Evolutionary conservation across 2,888 invertebrate species (phyloP).

Genomic region (Limenitis camilla): DNA sequence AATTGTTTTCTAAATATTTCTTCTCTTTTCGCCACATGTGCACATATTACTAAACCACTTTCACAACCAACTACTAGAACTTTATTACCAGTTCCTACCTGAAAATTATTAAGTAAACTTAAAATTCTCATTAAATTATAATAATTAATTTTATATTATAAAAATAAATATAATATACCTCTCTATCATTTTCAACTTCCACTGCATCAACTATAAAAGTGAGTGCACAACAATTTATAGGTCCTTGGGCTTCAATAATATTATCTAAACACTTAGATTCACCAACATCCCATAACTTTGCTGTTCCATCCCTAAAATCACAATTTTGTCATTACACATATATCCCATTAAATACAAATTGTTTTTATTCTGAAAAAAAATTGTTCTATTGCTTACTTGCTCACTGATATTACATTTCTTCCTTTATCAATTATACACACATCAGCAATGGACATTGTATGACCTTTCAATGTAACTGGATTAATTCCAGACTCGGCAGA

Average conservation of each 20-base stretch:
- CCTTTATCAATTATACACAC: constrained; percentile 78
- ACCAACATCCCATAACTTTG: constrained; percentile 81
- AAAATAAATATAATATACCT: constrained; percentile 47
- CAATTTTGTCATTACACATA: background rate
- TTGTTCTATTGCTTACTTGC: constrained; percentile 59
- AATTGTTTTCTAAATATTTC: constrained; percentile 51
- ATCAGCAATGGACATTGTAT: constrained; percentile 78
- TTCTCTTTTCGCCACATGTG: constrained; percentile 72
- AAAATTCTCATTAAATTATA: background rate
- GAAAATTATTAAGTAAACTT: constrained; percentile 28
- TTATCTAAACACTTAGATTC: constrained; percentile 72
- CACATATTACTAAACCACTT: constrained; percentile 70
- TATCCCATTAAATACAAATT: background rate
- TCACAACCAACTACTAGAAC: constrained; percentile 77
- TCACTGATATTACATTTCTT: constrained; percentile 79
- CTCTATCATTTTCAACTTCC: constrained; percentile 54
- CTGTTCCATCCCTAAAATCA: constrained; percentile 76
- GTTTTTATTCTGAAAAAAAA: background rate
- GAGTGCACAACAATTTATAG: constrained; percentile 76
- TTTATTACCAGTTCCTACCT: constrained; percentile 78
- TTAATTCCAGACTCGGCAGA: constrained; percentile 79
- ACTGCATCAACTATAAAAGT: constrained; percentile 44
- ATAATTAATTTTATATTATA: too few species aligned
- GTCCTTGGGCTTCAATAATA: constrained; percentile 64
- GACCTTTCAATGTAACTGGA: constrained; percentile 79